Percentiles rank a stretch among this genome's conserved stretches.
Conservation (phyloP, 1,140 invertebrate genomes). For the Rhynchophorus ferrugineus region DNA sequence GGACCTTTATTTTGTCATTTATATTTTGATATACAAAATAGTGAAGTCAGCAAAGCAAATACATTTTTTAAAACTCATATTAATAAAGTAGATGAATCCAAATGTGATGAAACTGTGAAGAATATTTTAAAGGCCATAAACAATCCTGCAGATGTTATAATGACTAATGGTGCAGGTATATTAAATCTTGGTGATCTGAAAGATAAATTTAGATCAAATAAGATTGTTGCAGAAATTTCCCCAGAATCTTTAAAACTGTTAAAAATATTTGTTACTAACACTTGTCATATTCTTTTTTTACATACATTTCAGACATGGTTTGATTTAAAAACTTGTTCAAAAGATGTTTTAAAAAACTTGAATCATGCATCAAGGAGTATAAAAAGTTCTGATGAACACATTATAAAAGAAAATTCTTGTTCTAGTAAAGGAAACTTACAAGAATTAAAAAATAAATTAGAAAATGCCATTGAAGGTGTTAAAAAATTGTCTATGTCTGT, state of each 20-base stretch:
- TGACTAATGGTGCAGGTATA: slow-evolving; percentile 13
- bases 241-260: slow-evolving; percentile 29
- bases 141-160: slow-evolving; percentile 11
- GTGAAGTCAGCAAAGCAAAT: slow-evolving; percentile 29
- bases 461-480: slow-evolving; percentile 22
- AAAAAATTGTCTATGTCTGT: slow-evolving; percentile 26
- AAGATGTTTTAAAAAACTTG: slow-evolving; percentile 4
- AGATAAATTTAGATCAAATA: slow-evolving; percentile 32
- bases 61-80: slow-evolving; percentile 34
- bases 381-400: background rate
- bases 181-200: slow-evolving; percentile 22
- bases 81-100: slow-evolving; percentile 27
- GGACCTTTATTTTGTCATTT: slow-evolving; percentile 38
- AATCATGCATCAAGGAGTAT: background rate
- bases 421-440: slow-evolving; percentile 7
- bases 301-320: slow-evolving; percentile 37
- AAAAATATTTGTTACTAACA: slow-evolving; percentile 34
- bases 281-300: slow-evolving; percentile 34
- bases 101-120: slow-evolving; percentile 32
- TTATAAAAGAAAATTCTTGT: slow-evolving; percentile 3
- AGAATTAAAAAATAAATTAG: slow-evolving; percentile 17
- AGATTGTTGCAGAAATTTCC: slow-evolving; percentile 29
- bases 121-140: slow-evolving; percentile 28
- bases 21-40: slow-evolving; percentile 33
- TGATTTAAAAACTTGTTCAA: slow-evolving; percentile 26